Base-by-base conservation (phyloP, 1,140 invertebrate genomes). In the Ceratina australensis region DNA sequence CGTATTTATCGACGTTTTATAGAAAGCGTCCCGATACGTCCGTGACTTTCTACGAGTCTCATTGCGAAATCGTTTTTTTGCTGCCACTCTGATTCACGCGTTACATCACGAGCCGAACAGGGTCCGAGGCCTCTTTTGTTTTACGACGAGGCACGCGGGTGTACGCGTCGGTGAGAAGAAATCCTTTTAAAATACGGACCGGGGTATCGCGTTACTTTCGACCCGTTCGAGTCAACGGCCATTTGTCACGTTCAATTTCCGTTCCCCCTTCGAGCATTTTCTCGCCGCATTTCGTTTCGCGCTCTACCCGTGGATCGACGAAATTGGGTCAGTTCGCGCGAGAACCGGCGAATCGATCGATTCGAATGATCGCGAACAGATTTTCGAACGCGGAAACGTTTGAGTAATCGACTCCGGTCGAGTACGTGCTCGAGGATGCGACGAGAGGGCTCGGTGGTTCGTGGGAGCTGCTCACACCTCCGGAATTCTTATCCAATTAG, bases 341-440 rank as follows among this genome's bases (percentile, higher is more conserved):
- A 4, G 47, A 42, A 42, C 33, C 5, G 5, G 33, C 28, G 28
- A 33, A 5, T 42, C 33, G 33, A 42, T 42, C 33, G 10, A 42
- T 42, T 42, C 10, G 33, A 42, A 42, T 42, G 10, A 42, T 42
- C 2, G 33, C 8, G 33, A 10, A 10, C 8, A 42, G 33, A 42
- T 42, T 10, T 42, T 10, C 86, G 86, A 87, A 87, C 86, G 85
- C 86, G 86, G 87, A 88, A 88, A 88, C 78, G 85, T 82, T 80
- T 76, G 81, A 73, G 52, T n/a, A 16, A 81, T 72, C 26, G 81
- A 76, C 75, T 28, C 42, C 42, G 59, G 63, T 49, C 56, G 61
- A 12, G 33, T 84, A 81, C 83, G 75, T 82, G 83, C 80, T 59
- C 79, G 82, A 82, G 78, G 79, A 81, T 75, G 71, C 52, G 50